Evolutionary conservation across 2,888 invertebrate genomes (phyloP).

Genomic region (Hyposoter didymator): DNA sequence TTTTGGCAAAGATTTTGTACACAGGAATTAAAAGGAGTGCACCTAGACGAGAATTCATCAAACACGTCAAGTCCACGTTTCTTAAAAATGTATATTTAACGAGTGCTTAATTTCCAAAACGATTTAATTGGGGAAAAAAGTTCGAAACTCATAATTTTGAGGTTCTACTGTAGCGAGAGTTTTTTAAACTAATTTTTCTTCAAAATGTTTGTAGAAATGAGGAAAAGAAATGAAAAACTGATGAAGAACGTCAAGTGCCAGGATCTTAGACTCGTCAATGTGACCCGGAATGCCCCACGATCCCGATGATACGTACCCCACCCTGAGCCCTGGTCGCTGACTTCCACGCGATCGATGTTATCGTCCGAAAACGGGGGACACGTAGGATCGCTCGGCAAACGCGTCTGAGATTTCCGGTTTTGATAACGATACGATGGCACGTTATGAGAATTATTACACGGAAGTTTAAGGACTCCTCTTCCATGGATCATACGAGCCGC

Average conservation of each 20-base stretch:
- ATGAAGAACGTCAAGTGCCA: not conserved
- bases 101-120: too few species aligned
- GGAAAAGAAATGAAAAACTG: conserved; percentile 30
- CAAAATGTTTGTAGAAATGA: too few species aligned
- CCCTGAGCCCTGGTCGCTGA: conserved; percentile 34
- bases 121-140: too few species aligned
- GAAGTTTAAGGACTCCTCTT: conserved; percentile 21
- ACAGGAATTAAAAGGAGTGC: not conserved
- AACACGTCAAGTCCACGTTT: not conserved
- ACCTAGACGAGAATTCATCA: conserved; percentile 1
- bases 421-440: conserved; percentile 37
- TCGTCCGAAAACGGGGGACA: conserved; percentile 35
- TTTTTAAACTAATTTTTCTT: too few species aligned
- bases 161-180: too few species aligned
- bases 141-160: too few species aligned
- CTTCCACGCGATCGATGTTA: conserved; percentile 61
- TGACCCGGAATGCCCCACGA: not conserved
- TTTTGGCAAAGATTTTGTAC: conserved; percentile 35
- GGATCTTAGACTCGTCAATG: not conserved
- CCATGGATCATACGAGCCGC: not conserved
- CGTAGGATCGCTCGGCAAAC: conserved; percentile 40
- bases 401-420: conserved; percentile 47
- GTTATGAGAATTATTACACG: conserved; percentile 17
- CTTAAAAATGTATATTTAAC: not conserved
- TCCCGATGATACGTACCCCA: not conserved